Evolutionary conservation across 1,140 invertebrate species (phyloP), one percentile per base, ranked within the genome.

Genomic region (Rhagoletis zephyria): DNA sequence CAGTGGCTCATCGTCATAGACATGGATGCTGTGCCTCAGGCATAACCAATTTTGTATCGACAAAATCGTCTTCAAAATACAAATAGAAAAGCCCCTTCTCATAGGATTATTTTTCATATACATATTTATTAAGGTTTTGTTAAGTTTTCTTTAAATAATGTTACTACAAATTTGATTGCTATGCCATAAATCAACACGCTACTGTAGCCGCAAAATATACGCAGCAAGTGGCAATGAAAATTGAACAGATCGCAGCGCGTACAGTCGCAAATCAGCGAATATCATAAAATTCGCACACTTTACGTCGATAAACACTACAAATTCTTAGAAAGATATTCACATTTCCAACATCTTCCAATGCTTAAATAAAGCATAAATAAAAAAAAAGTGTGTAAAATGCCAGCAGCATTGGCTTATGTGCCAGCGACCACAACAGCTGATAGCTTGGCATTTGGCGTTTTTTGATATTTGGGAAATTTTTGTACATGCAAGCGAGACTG

Each of bases 251-350:
- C 48, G n/a, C 74, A 56, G 19, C n/a, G 48, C 30, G 42, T 16
- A 51, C 4, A 51, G 14, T 56, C 51, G n/a, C n/a, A 81, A 56
- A 56, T 81, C 74, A 81, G 48, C 4, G 19, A 81, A n/a, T 81
- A 81, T 56, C n/a, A 81, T 81, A 56, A 81, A 81, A 30, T 30
- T 56, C 48, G 74, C 19, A n/a, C 48, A 81, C 45, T 81, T 81
- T 81, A 81, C n/a, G 7, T 19, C n/a, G 48, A 56, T 81, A 81
- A 81, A 51, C 74, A 81, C 14, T 4, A 56, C 48, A 81, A 81
- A 81, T 81, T 81, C 74, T 56, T 12, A 48, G 74, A 74, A 74
- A 56, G 48, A 9, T 81, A 56, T 14, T 81, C 7, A 81, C 51
- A 59, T 9, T 56, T 81, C 48, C 5, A 3, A 9, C 48, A 30